Evolutionary conservation across 2,113 vertebrate genomes (phyloP).

Genomic region (Rhadina sibilatrix): DNA sequence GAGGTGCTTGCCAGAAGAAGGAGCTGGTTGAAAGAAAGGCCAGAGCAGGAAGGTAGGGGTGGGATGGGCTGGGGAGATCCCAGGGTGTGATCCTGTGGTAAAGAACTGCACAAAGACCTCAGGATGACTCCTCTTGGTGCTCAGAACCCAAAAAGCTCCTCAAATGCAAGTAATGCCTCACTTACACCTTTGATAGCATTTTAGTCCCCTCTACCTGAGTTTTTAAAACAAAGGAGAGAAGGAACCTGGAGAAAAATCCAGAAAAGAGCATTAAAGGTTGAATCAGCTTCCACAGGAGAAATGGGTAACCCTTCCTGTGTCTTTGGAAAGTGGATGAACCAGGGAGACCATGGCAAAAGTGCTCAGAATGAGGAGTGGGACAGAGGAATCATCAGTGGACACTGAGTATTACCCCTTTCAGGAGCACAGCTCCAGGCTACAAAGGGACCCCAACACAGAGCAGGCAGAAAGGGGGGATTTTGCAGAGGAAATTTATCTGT

Average conservation of each 20-base stretch:
- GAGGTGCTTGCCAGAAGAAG: not conserved
- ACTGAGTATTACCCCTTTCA: not conserved
- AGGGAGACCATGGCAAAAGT: not conserved
- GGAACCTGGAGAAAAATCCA: not conserved
- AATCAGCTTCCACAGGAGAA: not conserved
- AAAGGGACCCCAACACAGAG: not conserved
- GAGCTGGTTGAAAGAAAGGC: not conserved
- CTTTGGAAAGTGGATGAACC: not conserved
- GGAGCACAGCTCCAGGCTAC: not conserved
- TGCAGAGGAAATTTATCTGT: not conserved
- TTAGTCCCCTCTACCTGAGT: not conserved
- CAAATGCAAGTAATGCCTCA: not conserved
- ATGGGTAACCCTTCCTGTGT: not conserved
- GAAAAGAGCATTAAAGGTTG: not conserved
- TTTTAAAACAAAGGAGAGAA: not conserved
- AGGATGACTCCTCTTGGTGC: not conserved
- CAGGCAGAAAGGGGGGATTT: not conserved
- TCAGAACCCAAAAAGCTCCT: not conserved
- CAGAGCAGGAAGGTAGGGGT: accelerated
- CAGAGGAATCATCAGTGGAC: not conserved
- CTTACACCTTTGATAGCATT: not conserved
- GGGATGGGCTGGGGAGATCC: not conserved
- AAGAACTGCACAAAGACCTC: not conserved
- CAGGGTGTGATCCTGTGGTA: accelerated
- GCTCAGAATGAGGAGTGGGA: not conserved